phyloP scores from a whole-genome alignment of 2,113 vertebrate species.

The Rhadina sibilatrix region DNA sequence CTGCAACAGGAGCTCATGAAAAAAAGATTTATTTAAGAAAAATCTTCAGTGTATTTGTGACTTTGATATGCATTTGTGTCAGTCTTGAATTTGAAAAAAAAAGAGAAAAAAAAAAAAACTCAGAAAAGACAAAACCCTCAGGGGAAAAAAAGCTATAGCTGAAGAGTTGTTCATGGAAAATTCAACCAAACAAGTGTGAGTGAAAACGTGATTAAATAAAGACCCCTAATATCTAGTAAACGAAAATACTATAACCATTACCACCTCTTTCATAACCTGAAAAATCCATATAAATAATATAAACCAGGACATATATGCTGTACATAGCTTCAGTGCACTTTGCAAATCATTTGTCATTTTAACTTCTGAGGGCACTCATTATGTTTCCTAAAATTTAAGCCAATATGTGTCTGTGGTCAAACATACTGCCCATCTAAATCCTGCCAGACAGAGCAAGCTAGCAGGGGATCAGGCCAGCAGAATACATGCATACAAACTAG shows the following conservation, averaged over 20 bases:
- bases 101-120: neutral
- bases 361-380: neutral
- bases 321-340: neutral
- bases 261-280: neutral
- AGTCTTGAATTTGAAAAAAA: neutral
- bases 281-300: neutral
- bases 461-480: neutral
- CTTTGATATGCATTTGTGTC: neutral
- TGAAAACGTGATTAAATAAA: neutral
- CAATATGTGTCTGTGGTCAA: neutral
- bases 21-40: neutral
- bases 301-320: neutral
- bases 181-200: neutral
- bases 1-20: neutral
- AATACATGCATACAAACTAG: neutral
- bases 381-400: neutral
- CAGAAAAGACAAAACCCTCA: neutral
- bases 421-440: neutral
- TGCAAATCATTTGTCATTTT: neutral
- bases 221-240: neutral
- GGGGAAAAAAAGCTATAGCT: neutral
- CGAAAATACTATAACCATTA: neutral
- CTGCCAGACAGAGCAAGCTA: neutral
- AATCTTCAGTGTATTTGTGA: neutral
- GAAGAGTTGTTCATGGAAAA: neutral